Percentiles rank a stretch among this genome's conserved stretches.
Conservation (phyloP, 2,888 invertebrate genomes). For the Quadroppia sp. region DNA sequence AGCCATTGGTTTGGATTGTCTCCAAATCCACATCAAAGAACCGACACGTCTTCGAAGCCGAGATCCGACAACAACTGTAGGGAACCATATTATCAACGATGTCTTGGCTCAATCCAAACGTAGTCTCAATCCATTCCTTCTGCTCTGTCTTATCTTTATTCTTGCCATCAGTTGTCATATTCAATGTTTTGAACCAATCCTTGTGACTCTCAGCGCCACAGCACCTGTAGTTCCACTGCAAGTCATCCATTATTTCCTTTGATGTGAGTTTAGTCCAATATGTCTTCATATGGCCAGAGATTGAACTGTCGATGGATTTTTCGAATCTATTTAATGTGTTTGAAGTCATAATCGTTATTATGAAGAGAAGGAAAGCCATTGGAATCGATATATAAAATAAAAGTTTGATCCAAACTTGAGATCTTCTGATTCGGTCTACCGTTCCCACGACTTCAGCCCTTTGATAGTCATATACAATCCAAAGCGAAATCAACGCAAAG, state of each 20-base stretch:
- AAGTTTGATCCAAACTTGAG: background rate
- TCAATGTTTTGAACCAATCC: background rate
- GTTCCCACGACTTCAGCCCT: background rate
- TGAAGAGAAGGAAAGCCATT: background rate
- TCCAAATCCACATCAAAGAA: no score
- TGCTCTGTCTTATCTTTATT: no score
- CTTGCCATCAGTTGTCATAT: no score
- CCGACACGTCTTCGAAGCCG: no score
- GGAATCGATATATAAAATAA: background rate
- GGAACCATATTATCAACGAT: no score
- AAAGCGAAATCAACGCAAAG: background rate
- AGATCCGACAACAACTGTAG: no score
- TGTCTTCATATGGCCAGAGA: no score
- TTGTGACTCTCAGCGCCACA: background rate
- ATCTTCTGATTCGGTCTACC: background rate
- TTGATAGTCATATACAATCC: background rate
- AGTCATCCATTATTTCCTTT: background rate
- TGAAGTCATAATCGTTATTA: background rate
- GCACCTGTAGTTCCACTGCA: conserved; percentile 3
- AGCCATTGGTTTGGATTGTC: background rate
- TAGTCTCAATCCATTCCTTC: no score
- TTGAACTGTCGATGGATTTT: background rate
- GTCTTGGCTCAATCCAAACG: no score
- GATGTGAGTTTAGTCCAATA: background rate
- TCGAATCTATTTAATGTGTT: background rate